Evolutionary conservation across 2,888 invertebrate genomes (phyloP), one percentile per base, ranked within the genome.

Genomic region (Periphyllus acericola): DNA sequence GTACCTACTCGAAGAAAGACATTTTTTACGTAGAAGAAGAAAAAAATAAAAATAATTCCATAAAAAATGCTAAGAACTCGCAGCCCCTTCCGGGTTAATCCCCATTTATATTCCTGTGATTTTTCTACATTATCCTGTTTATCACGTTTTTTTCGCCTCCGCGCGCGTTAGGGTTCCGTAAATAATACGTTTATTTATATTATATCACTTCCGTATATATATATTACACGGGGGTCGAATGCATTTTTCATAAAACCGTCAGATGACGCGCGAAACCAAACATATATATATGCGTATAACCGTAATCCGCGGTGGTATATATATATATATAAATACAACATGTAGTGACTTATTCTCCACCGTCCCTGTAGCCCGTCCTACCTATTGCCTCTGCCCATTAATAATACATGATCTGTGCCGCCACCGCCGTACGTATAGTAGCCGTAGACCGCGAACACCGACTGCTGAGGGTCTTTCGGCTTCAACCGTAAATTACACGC

Each of bases 131-230:
- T 86, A 86, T 72, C 79, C 75, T 40, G 83, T 83, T 83, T 83
- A 83, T 83, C 83, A 72, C 83, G 14, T 66, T 83, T 75, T 55
- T 32, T 83, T 46, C 46, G 32, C 11, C 40, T 36, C 40, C n/a
- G 76, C 40, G n/a, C 2, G 9, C 17, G 80, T 68, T 32, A 34
- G 84, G 84, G 84, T 60, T 32, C 66, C 75, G 75, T 68, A 79
- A 78, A 85, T 85, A 85, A 85, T 85, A 71, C 84, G 84, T 76
- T 79, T 78, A 85, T 85, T 78, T 85, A 85, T 85, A 85, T 83
- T 83, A 72, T 83, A 83, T 76, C 78, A 68, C 34, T 76, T 68
- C 66, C 72, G 46, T 46, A 46, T 11, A 3, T 46, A 11, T 46
- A n/a, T n/a, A n/a, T n/a, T n/a, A 32, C 21, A 29, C 29, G 17